Conservation (phyloP, 1,140 invertebrate genomes). For the Trialeurodes vaporariorum region DNA sequence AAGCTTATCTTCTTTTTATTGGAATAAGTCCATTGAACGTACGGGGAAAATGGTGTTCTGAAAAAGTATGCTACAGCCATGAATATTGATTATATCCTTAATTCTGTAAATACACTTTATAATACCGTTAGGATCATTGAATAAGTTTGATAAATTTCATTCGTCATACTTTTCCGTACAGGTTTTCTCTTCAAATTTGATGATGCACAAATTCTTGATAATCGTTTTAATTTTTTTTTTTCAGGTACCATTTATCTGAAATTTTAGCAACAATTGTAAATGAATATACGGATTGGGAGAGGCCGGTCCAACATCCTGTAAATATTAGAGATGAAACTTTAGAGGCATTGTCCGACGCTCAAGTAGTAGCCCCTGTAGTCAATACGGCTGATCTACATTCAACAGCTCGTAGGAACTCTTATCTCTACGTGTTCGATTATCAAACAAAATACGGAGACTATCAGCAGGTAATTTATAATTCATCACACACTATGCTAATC, state of each 20-base stretch:
- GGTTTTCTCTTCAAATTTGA: conserved; percentile 5
- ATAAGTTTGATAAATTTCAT: too few species aligned
- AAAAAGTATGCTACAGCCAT: too few species aligned
- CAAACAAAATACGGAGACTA: conserved; percentile 85
- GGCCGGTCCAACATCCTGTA: conserved; percentile 82
- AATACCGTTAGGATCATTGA: too few species aligned
- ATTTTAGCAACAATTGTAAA: conserved; percentile 83
- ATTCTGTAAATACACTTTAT: too few species aligned
- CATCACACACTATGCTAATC: too few species aligned
- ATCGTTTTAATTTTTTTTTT: conserved; percentile 44
- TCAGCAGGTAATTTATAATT: conserved; percentile 78
- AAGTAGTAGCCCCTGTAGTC: conserved; percentile 83
- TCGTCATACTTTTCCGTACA: too few species aligned
- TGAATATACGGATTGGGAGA: conserved; percentile 95
- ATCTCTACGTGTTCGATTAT: conserved; percentile 87
- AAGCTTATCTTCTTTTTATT: too few species aligned
- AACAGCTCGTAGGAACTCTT: conserved; percentile 65
- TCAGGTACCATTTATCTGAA: conserved; percentile 53
- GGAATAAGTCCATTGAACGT: too few species aligned
- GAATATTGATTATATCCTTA: too few species aligned
- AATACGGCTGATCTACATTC: conserved; percentile 87
- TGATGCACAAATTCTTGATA: too few species aligned
- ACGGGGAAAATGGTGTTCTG: too few species aligned
- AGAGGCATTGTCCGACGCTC: conserved; percentile 85
- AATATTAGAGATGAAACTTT: conserved; percentile 70